These are phyloP conservation scores for Drosophila putrida DNA, from an alignment of 2,888 invertebrate species.

Conservation along the genomic window DNA sequence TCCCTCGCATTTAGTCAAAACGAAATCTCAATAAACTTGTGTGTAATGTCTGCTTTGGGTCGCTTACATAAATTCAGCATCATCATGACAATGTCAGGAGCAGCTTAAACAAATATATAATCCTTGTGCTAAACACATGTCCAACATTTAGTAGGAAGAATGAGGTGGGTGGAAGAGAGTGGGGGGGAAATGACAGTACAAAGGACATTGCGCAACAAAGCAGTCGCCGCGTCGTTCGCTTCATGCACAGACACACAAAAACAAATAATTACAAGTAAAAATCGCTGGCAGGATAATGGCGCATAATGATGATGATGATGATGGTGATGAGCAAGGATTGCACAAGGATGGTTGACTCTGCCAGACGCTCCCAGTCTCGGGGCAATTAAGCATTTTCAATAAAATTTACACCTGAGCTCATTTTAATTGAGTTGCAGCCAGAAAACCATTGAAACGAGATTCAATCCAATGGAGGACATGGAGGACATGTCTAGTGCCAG, in stretches of 20 bases:
- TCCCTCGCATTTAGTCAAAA: slow-evolving; percentile 30
- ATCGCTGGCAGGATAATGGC: slow-evolving; percentile 74
- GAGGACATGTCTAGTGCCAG: slow-evolving; percentile 55
- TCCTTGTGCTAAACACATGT: slow-evolving; percentile 65
- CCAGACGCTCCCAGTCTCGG: slow-evolving; percentile 69
- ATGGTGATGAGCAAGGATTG: slow-evolving; percentile 10
- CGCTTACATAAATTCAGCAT: slow-evolving; percentile 67
- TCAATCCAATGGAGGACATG: slow-evolving; percentile 26
- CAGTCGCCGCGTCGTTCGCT: slow-evolving; percentile 56
- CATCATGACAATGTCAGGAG: slow-evolving; percentile 75
- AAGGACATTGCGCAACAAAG: slow-evolving; percentile 74
- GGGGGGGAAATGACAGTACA: slow-evolving; percentile 47
- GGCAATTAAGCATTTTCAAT: slow-evolving; percentile 84
- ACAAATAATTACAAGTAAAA: slow-evolving; percentile 82
- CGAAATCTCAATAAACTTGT: slow-evolving; percentile 13
- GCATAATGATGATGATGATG: slow-evolving; percentile 67
- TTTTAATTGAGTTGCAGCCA: slow-evolving; percentile 83
- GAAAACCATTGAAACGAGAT: slow-evolving; percentile 53
- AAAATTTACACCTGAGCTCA: slow-evolving; percentile 85
- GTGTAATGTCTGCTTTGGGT: slow-evolving; percentile 11
- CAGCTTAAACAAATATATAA: slow-evolving; percentile 78
- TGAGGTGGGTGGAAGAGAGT: neutral
- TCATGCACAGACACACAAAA: slow-evolving; percentile 75
- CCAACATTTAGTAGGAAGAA: slow-evolving; percentile 16
- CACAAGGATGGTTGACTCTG: slow-evolving; percentile 29